Percentiles rank a stretch among this genome's conserved stretches.
These are phyloP conservation scores for Cinclus mexicanus DNA, from an alignment of 2,113 vertebrate genomes.

Conservation along the genomic window DNA sequence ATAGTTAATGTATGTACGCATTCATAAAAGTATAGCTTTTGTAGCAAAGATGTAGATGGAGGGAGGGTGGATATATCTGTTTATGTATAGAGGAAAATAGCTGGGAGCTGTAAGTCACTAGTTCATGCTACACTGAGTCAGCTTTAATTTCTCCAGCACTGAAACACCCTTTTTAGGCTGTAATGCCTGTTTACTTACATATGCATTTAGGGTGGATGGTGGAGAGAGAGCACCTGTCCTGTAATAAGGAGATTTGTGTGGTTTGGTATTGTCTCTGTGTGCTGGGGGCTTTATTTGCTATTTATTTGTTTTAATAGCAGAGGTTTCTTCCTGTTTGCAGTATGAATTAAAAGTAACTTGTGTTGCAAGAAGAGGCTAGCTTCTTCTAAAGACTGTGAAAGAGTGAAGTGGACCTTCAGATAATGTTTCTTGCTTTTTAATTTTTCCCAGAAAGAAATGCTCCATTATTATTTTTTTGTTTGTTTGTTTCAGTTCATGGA, in stretches of 20 bases:
- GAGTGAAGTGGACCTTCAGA: neutral
- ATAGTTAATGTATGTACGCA: neutral
- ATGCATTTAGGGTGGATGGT: neutral
- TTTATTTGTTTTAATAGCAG: neutral
- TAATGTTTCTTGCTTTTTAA: neutral
- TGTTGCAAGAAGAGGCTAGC: neutral
- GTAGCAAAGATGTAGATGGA: neutral
- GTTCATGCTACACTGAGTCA: neutral
- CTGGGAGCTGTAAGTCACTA: neutral
- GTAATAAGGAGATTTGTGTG: neutral
- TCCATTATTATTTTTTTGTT: neutral
- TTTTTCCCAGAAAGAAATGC: neutral
- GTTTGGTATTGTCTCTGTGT: neutral
- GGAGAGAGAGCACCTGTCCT: neutral
- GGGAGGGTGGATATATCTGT: neutral
- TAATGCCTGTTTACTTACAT: neutral
- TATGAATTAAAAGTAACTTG: neutral
- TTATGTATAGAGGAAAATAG: neutral
- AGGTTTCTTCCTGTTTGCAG: neutral
- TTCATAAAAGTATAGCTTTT: neutral
- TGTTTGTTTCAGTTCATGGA: constrained; percentile 82
- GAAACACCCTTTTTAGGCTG: neutral
- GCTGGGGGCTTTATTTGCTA: neutral
- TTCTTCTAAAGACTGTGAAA: neutral
- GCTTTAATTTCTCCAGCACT: neutral